phyloP scores from a whole-genome alignment of 2,797 vertebrate species.

The Phrynocephalus guinanensis region DNA sequence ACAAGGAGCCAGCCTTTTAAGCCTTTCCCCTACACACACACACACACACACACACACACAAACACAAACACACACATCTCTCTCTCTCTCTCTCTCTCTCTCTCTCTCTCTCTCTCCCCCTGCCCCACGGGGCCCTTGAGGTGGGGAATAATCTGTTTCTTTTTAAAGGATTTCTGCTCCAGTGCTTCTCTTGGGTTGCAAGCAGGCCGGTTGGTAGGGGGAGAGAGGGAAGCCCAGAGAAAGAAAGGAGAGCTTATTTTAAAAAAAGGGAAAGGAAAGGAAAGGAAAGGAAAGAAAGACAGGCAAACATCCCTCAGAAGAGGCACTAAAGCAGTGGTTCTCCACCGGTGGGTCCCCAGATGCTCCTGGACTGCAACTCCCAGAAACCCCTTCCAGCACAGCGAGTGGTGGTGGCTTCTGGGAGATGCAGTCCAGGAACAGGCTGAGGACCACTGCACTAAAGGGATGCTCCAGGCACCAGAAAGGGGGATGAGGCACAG shows the following conservation, averaged over 20 bases:
- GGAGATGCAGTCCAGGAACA: too few species aligned
- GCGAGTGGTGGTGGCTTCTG: too few species aligned
- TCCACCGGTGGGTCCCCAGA: too few species aligned
- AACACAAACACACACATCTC: too few species aligned
- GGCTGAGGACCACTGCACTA: background rate
- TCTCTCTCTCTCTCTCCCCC: too few species aligned
- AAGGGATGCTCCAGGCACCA: background rate
- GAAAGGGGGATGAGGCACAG: background rate
- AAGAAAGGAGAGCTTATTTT: background rate
- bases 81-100: too few species aligned
- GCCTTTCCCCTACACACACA: background rate
- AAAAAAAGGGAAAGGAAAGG: too few species aligned
- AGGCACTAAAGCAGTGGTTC: too few species aligned
- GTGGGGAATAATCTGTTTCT: background rate
- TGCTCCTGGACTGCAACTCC: too few species aligned
- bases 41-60: too few species aligned
- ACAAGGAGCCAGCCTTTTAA: slow-evolving; percentile 2
- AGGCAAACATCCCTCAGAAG: background rate
- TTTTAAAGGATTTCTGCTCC: slow-evolving; percentile 5
- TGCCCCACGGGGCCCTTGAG: background rate
- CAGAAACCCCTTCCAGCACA: too few species aligned
- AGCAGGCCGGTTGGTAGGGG: background rate
- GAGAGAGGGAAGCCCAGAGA: background rate
- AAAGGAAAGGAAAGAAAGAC: background rate
- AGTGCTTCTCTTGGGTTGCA: background rate